Evolutionary conservation across 2,113 vertebrate species (phyloP).

Genomic region (Ctenodactylus gundi): DNA sequence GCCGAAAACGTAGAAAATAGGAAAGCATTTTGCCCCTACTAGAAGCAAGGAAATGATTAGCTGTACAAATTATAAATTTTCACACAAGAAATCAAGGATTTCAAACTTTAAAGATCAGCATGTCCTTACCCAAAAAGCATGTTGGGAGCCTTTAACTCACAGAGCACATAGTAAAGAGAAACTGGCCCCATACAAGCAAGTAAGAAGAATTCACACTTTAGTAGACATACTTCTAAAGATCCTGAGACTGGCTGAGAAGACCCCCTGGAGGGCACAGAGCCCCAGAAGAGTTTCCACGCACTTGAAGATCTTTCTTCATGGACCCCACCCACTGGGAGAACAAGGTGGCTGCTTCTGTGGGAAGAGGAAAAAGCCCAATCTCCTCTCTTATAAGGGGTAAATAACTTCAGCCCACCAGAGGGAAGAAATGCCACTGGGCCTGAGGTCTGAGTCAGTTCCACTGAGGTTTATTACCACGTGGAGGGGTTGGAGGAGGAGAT

Average conservation of each 20-base stretch:
- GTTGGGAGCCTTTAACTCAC: background rate
- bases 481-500: background rate
- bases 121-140: background rate
- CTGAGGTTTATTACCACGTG: background rate
- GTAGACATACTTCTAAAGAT: background rate
- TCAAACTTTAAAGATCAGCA: background rate
- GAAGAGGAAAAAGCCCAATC: background rate
- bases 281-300: fast-evolving
- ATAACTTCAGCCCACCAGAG: background rate
- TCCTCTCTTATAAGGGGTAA: background rate
- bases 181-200: background rate
- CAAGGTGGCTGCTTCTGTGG: background rate
- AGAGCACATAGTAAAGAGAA: background rate
- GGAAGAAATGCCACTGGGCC: background rate
- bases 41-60: background rate
- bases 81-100: background rate
- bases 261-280: background rate
- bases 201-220: background rate
- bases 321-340: too few species aligned
- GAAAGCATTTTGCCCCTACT: background rate
- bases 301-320: background rate
- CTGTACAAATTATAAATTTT: background rate
- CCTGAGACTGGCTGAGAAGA: background rate
- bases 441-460: background rate
- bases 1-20: background rate